A percentile compares a stretch with the other conserved stretches of the same genome.
Evolutionary conservation across 2,888 invertebrate species (phyloP).

Genomic region (Hylaea fasciaria): DNA sequence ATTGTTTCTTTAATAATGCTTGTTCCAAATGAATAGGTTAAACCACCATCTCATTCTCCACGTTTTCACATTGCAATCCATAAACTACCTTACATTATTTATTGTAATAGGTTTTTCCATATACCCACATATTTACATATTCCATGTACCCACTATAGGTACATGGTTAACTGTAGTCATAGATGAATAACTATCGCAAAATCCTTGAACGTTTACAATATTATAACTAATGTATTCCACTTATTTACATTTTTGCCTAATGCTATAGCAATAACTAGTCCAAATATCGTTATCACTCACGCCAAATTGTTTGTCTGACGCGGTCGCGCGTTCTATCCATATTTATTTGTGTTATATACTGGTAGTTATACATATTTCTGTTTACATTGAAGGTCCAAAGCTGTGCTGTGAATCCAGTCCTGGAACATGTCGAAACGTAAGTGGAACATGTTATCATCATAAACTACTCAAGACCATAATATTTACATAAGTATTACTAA

Average conservation of each 20-base stretch:
- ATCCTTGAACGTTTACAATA: slow-evolving; percentile 11
- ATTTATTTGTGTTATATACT: neutral
- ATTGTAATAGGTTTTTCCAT: no score
- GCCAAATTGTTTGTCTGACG: slow-evolving; percentile 30
- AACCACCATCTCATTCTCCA: no score
- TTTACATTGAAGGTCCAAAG: slow-evolving; percentile 38
- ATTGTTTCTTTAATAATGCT: no score
- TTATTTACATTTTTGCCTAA: slow-evolving; percentile 12
- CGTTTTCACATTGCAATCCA: no score
- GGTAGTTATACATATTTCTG: neutral
- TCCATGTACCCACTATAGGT: no score
- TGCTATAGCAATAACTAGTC: slow-evolving; percentile 15
- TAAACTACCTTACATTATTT: no score
- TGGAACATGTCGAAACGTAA: slow-evolving; percentile 42
- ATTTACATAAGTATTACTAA: no score
- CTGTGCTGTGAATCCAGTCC: slow-evolving; percentile 28
- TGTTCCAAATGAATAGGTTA: no score
- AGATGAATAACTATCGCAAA: slow-evolving; percentile 1
- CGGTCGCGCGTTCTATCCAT: slow-evolving; percentile 30
- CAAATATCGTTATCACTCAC: slow-evolving; percentile 33
- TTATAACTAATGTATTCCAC: neutral
- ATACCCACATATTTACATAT: no score
- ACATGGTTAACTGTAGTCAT: slow-evolving; percentile 5
- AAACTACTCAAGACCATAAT: neutral
- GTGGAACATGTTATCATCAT: slow-evolving; percentile 20